Evolutionary conservation across 2,797 vertebrate species (phyloP).

Genomic region (Echeneis naucrates): DNA sequence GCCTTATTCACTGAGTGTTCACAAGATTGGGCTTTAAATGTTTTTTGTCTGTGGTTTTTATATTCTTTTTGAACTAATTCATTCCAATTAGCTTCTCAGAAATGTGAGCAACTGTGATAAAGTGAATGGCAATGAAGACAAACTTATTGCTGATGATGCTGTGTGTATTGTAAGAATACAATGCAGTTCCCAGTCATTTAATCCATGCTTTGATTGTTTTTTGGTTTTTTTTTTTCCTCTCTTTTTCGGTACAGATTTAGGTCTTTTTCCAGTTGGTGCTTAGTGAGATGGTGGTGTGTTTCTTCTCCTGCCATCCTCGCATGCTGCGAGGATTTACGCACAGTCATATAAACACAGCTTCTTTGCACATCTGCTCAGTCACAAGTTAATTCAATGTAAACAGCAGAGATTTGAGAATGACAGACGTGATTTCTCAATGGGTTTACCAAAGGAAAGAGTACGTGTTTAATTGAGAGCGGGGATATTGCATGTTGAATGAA

Average conservation of each 20-base stretch:
- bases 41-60: too few species aligned
- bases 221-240: neutral
- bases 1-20: neutral
- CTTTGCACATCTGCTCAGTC: conserved; percentile 70
- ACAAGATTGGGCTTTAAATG: too few species aligned
- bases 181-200: neutral
- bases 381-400: conserved; percentile 67
- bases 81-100: neutral
- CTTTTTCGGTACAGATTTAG: conserved; percentile 23
- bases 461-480: conserved; percentile 52
- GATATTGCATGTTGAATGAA: conserved; percentile 58
- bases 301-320: conserved; percentile 27
- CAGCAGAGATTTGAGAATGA: conserved; percentile 66
- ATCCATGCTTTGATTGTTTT: neutral
- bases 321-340: conserved; percentile 61
- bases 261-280: conserved; percentile 1
- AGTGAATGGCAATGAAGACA: neutral
- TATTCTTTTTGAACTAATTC: neutral
- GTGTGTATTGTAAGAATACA: neutral
- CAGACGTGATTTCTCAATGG: conserved; percentile 76
- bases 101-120: neutral
- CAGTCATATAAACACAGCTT: conserved; percentile 29
- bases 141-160: neutral
- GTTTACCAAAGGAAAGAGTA: conserved; percentile 39
- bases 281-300: conserved; percentile 17